Base-by-base conservation (phyloP, 2,113 vertebrate species). In the Lepidothrix coronata region DNA sequence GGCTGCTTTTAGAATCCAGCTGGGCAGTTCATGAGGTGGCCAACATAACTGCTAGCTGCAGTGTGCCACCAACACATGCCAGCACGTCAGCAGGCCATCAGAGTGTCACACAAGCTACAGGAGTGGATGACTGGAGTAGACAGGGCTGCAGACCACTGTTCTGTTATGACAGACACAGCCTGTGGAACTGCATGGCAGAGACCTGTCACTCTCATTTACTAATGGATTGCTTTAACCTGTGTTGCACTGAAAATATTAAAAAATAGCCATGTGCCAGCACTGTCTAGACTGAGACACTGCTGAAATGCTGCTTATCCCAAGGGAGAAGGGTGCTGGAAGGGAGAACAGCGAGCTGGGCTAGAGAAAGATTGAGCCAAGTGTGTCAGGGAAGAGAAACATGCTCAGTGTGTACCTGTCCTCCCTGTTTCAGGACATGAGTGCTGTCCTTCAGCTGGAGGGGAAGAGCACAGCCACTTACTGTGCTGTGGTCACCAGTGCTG, bases 391-490 rank as follows among this genome's bases (percentile, higher is more conserved):
- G 22, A 49, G 55, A 54, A 84, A 44, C 1, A 1, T 11, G 18
- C 18, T 88, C 49, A 7, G 1, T 41, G 44, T 65, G 2, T 59
- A 17, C 73, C 16, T 87, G 11, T 51, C 22, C 37, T 89, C 81
- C 35, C 41, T 94, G 48, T 92, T 97, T 27, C 68, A 98, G 98
- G 96, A 98, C 88, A 97, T 97, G 96, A 73, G 91, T 0, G 54
- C 91, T 1, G 4, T 98, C 49, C 95, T 95, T 33, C 96, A 76
- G 35, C 91, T 98, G 94, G 91, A 97, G 82, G 84, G 72, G 49
- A 76, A 35, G 76, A 97, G 63, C 84, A 98, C 98, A 66, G 98
- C 97, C 65, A 97, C 97, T 9, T 98, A 98, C 93, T 98, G 97
- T 51, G 97, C 96, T 3, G 94, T 98, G 30, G 52, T 98, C 89